Evolutionary conservation across 2,113 vertebrate genomes (phyloP).

Genomic region (Anarrhichthys ocellatus): DNA sequence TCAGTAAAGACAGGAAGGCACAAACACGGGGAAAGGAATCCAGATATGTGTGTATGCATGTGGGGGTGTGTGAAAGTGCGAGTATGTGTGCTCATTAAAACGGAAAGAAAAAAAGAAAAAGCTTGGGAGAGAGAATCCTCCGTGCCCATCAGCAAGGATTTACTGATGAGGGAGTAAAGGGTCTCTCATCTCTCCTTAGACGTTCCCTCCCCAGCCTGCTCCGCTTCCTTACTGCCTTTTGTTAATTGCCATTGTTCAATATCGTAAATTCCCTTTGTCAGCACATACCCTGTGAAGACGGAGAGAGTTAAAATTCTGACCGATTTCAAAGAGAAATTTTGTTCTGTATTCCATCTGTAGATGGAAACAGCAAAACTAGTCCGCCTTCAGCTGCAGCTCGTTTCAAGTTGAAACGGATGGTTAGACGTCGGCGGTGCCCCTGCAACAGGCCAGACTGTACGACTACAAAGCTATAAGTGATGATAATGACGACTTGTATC

Average conservation of each 20-base stretch:
- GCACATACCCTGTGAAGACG: slow-evolving; percentile 54
- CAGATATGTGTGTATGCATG: slow-evolving; percentile 50
- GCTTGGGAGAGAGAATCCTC: slow-evolving; percentile 58
- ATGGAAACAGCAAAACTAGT: slow-evolving; percentile 13
- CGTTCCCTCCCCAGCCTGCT: slow-evolving; percentile 46
- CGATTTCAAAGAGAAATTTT: slow-evolving; percentile 64
- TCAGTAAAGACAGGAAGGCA: slow-evolving; percentile 54
- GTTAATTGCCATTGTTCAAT: slow-evolving; percentile 74
- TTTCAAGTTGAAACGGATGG: slow-evolving; percentile 53
- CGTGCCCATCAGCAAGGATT: slow-evolving; percentile 75
- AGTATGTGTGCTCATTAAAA: slow-evolving; percentile 76
- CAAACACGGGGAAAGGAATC: slow-evolving; percentile 60
- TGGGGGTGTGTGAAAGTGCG: slow-evolving; percentile 44
- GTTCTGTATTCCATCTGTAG: slow-evolving; percentile 39
- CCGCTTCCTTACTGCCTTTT: slow-evolving; percentile 53
- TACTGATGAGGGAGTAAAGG: slow-evolving; percentile 73
- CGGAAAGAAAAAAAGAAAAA: neutral
- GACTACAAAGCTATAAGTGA: slow-evolving; percentile 43
- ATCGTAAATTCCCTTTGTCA: slow-evolving; percentile 73
- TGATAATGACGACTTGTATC: slow-evolving; percentile 33
- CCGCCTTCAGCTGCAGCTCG: slow-evolving; percentile 26
- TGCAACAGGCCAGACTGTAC: slow-evolving; percentile 54
- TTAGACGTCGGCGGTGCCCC: slow-evolving; percentile 26
- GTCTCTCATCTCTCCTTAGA: slow-evolving; percentile 73
- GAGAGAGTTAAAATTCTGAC: slow-evolving; percentile 49